Evolutionary conservation across 2,113 vertebrate genomes (phyloP), one percentile per base, ranked within the genome.

Genomic region (Lamprologus tigripictilis): DNA sequence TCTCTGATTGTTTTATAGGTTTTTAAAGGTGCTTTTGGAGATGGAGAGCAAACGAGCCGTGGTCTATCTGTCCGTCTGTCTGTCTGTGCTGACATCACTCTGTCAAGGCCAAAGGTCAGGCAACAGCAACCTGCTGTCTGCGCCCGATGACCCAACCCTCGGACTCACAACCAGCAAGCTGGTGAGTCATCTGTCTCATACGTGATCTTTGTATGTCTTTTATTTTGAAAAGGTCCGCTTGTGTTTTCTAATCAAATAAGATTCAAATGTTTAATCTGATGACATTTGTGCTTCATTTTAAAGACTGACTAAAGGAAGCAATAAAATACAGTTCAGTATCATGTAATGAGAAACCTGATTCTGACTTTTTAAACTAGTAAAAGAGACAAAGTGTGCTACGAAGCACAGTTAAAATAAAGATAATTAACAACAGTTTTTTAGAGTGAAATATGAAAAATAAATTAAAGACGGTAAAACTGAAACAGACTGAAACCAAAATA

Each of bases 51-150:
- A 92, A 7, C 88, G 92, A 37, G 81, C 87, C 0, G 79, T 84
- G 1, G 85, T 95, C 86, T 92, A 85, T 81, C 89, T 95, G 84
- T 93, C 92, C 33, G 42, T 95, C 84, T 93, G 90, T 90, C 86
- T 95, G 84, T 90, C 90, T 6, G 42, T 94, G 82, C 47, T 93
- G 90, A 86, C 92, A 21, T 89, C 92, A 5, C 80, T 93, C 7
- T 91, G 91, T 68, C 88, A 90, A 81, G 89, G 92, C 90, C 89
- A 93, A 40, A 93, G 91, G 90, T 93, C 93, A 3, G 19, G 82
- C 1, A 90, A 87, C 84, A 81, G 8, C 45, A 76, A 61, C n/a
- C 82, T 81, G 90, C 86, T 63, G 3, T 19, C 85, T 0, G 86
- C 23, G 0, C 51, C 83, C 0, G 91, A 92, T 3, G 83, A 94